Conservation (phyloP, 2,113 vertebrate species). For the Lophotis ruficrista region DNA sequence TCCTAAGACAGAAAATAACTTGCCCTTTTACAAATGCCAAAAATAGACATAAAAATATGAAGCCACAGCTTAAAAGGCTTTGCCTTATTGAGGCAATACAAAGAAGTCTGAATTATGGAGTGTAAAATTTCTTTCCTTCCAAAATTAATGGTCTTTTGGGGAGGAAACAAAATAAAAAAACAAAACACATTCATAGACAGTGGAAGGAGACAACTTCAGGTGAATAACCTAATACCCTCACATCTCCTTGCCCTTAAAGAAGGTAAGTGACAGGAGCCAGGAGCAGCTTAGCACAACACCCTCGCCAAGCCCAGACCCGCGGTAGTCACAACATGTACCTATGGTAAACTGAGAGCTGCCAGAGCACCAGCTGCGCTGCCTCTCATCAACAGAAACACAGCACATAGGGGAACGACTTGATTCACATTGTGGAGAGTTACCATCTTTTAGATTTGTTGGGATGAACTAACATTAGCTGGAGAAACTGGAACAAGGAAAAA, state of each 20-base stretch:
- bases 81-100: background rate
- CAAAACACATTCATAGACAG: background rate
- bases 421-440: background rate
- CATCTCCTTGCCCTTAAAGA: background rate
- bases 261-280: background rate
- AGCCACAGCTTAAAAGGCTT: constrained; percentile 13
- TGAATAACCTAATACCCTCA: background rate
- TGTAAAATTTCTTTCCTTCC: background rate
- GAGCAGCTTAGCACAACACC: background rate
- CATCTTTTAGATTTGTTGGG: rapidly evolving
- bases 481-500: background rate
- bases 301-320: background rate
- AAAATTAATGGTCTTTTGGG: background rate
- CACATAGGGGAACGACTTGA: rapidly evolving
- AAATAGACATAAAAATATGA: constrained; percentile 30
- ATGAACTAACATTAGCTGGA: background rate
- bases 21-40: constrained; percentile 12
- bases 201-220: background rate
- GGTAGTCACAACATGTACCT: rapidly evolving
- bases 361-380: background rate
- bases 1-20: constrained; percentile 14
- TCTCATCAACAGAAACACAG: rapidly evolving
- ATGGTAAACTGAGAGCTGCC: rapidly evolving
- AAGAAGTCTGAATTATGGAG: background rate
- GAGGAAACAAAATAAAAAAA: background rate